These are phyloP conservation scores for Lucifuga dentata DNA, from an alignment of 2,113 vertebrate species.

Conservation along the genomic window DNA sequence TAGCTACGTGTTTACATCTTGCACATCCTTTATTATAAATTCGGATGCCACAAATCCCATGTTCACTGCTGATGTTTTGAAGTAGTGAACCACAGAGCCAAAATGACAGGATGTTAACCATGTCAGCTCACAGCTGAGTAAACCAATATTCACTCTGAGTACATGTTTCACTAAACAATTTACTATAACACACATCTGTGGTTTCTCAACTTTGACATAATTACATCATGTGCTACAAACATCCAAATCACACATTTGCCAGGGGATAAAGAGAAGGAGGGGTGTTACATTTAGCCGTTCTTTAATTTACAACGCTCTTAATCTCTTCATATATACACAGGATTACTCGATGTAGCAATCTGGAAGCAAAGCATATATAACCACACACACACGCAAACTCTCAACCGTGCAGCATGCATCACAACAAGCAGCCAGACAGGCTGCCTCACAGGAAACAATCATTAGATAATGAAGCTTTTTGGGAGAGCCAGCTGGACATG, in stretches of 20 bases:
- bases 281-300: slow-evolving; percentile 1
- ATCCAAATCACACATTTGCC: slow-evolving; percentile 48
- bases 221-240: slow-evolving; percentile 47
- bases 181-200: slow-evolving; percentile 50
- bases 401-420: slow-evolving; percentile 9
- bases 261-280: background rate
- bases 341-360: slow-evolving; percentile 27
- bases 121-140: slow-evolving; percentile 48
- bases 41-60: background rate
- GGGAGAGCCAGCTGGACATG: slow-evolving; percentile 34
- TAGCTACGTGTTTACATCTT: slow-evolving; percentile 14
- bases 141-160: slow-evolving; percentile 46
- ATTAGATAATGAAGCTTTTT: slow-evolving; percentile 53
- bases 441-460: slow-evolving; percentile 53
- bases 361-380: slow-evolving; percentile 24
- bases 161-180: slow-evolving; percentile 57
- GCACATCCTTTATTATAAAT: slow-evolving; percentile 12
- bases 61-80: slow-evolving; percentile 10
- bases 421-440: slow-evolving; percentile 36
- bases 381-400: slow-evolving; percentile 17
- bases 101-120: slow-evolving; percentile 54
- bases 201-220: slow-evolving; percentile 57
- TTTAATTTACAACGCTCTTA: slow-evolving; percentile 32
- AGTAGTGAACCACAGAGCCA: slow-evolving; percentile 16
- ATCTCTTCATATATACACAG: slow-evolving; percentile 25